These are phyloP conservation scores for Champsocephalus gunnari DNA, from an alignment of 2,797 vertebrate species.

Conservation along the genomic window DNA sequence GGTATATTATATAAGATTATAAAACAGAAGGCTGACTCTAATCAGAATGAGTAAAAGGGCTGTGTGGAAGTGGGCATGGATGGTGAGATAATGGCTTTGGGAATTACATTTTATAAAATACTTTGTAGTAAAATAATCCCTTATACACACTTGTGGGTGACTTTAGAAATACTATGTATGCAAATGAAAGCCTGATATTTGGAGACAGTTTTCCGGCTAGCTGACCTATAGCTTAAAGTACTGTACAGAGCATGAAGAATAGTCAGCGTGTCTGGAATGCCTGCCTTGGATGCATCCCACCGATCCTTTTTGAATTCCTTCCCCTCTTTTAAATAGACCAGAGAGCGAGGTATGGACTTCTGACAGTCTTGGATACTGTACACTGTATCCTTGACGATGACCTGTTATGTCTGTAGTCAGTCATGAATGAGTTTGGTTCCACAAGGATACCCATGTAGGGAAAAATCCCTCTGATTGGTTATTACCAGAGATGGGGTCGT, in stretches of 20 bases:
- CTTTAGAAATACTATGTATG: background rate
- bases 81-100: background rate
- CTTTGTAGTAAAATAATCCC: background rate
- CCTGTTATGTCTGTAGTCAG: slow-evolving; percentile 35
- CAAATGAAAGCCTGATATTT: slow-evolving; percentile 42
- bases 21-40: slow-evolving; percentile 8
- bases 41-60: slow-evolving; percentile 27
- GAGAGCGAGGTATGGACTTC: slow-evolving; percentile 50
- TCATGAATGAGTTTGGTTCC: background rate
- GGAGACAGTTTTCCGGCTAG: slow-evolving; percentile 55
- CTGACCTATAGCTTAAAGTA: slow-evolving; percentile 47
- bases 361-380: slow-evolving; percentile 41
- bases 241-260: slow-evolving; percentile 52
- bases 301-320: slow-evolving; percentile 78
- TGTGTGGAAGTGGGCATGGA: slow-evolving; percentile 12
- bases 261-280: slow-evolving; percentile 74
- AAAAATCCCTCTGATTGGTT: background rate
- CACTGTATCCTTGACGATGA: slow-evolving; percentile 44
- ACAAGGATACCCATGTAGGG: slow-evolving; percentile 10
- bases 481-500: background rate
- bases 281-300: slow-evolving; percentile 59
- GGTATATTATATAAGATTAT: slow-evolving; percentile 38
- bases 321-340: slow-evolving; percentile 79
- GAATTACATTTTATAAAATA: background rate
- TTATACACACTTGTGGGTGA: background rate